These are phyloP conservation scores for Conus canariensis DNA, from an alignment of 2,888 invertebrate species.

Conservation along the genomic window DNA sequence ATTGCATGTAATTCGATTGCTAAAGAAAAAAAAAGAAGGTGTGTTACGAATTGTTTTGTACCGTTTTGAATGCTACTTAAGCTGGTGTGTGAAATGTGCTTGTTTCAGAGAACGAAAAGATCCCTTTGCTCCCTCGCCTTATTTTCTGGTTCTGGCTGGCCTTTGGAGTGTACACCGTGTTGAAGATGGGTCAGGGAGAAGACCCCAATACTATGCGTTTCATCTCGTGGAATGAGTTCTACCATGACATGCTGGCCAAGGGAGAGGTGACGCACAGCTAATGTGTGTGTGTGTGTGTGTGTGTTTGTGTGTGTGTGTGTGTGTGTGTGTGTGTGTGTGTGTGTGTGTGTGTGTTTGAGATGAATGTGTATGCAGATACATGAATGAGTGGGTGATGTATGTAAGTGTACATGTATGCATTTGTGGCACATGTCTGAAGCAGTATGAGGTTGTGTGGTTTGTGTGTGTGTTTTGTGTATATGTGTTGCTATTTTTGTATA, in stretches of 20 bases:
- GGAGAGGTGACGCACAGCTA: slow-evolving; percentile 85
- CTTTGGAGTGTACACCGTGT: slow-evolving; percentile 47
- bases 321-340: neutral
- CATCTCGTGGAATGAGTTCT: slow-evolving; percentile 98
- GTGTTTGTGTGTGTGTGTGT: neutral
- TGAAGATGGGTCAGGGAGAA: slow-evolving; percentile 45
- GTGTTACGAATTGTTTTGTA: no score
- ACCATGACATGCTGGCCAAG: slow-evolving; percentile 94
- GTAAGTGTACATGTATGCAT: neutral
- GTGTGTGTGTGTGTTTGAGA: neutral
- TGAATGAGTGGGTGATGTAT: neutral
- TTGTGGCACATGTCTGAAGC: no score
- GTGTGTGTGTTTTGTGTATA: neutral
- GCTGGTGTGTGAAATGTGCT: no score
- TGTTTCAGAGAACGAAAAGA: slow-evolving; percentile 54
- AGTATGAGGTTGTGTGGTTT: neutral
- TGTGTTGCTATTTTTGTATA: neutral
- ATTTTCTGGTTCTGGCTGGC: slow-evolving; percentile 59
- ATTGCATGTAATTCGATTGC: no score
- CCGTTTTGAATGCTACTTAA: no score
- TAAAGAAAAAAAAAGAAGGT: no score
- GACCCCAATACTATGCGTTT: slow-evolving; percentile 51
- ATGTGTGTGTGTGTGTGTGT: neutral
- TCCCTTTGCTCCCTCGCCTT: slow-evolving; percentile 57
- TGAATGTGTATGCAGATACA: neutral